Conservation (phyloP, 2,797 vertebrate genomes). For the Diceros bicornis region DNA sequence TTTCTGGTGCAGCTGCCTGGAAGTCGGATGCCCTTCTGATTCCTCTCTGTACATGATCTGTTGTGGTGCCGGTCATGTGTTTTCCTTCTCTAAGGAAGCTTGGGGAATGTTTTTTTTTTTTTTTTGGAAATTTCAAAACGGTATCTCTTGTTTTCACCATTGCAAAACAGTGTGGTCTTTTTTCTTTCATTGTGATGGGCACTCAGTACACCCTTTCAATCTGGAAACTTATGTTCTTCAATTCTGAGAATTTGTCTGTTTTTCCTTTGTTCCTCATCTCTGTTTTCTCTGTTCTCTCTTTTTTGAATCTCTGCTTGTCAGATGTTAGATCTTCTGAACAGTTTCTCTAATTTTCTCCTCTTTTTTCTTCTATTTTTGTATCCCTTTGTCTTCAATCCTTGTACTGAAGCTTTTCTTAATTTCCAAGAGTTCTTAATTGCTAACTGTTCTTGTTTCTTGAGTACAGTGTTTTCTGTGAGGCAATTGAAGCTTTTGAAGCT, state of each 20-base stretch:
- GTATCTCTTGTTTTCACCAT: background rate
- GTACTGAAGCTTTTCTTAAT: background rate
- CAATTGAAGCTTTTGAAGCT: background rate
- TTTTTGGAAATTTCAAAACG: background rate
- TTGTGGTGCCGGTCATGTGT: background rate
- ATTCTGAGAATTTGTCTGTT: background rate
- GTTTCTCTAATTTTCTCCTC: background rate
- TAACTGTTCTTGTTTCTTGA: background rate
- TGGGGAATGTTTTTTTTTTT: background rate
- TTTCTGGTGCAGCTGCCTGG: background rate
- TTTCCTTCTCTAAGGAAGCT: background rate
- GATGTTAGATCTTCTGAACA: constrained; percentile 9
- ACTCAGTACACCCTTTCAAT: background rate
- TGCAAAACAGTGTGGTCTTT: background rate
- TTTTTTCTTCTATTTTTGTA: background rate
- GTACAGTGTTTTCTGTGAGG: background rate
- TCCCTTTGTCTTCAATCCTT: background rate
- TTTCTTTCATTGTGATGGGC: background rate
- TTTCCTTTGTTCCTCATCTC: background rate
- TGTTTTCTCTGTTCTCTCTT: background rate
- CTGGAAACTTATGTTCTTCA: background rate
- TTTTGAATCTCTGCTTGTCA: background rate
- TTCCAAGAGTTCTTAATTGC: background rate
- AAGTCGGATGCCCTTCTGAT: background rate
- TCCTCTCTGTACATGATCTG: background rate